Conservation (phyloP, 2,888 invertebrate genomes). For the Drosophila quasianomalipes region DNA sequence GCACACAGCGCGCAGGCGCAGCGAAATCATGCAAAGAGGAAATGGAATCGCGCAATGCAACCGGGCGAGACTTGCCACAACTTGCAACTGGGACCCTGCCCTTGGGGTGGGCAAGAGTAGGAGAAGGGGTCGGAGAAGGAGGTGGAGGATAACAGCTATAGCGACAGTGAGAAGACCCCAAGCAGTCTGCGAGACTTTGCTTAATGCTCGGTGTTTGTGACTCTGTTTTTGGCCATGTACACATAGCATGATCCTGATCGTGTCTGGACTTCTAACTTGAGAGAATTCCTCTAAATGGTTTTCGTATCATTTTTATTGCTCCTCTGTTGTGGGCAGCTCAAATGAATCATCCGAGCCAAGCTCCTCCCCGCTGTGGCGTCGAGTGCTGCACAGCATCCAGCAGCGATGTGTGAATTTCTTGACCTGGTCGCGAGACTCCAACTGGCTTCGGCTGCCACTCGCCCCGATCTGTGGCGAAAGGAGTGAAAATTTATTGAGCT, state of each 20-base stretch:
- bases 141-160: conserved; percentile 21
- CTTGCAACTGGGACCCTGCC: conserved; percentile 32
- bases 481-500: conserved; percentile 85
- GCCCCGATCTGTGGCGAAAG: conserved; percentile 68
- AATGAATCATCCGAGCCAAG: conserved; percentile 76
- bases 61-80: conserved; percentile 10
- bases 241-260: conserved; percentile 56
- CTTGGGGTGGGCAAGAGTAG: conserved; percentile 11
- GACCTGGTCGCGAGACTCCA: conserved; percentile 20
- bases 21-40: conserved; percentile 76
- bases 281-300: conserved; percentile 80
- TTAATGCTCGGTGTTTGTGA: conserved; percentile 40
- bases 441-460: conserved; percentile 39
- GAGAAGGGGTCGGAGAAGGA: not conserved
- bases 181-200: conserved; percentile 83
- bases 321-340: conserved; percentile 47
- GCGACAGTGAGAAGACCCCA: conserved; percentile 83
- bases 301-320: conserved; percentile 59
- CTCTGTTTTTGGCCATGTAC: conserved; percentile 58
- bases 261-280: conserved; percentile 72
- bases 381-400: conserved; percentile 63
- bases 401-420: conserved; percentile 73
- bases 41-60: conserved; percentile 72
- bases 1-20: conserved; percentile 58
- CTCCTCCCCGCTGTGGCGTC: conserved; percentile 82